Conservation (phyloP, 2,113 vertebrate genomes). For the Cygnus buccinator region DNA sequence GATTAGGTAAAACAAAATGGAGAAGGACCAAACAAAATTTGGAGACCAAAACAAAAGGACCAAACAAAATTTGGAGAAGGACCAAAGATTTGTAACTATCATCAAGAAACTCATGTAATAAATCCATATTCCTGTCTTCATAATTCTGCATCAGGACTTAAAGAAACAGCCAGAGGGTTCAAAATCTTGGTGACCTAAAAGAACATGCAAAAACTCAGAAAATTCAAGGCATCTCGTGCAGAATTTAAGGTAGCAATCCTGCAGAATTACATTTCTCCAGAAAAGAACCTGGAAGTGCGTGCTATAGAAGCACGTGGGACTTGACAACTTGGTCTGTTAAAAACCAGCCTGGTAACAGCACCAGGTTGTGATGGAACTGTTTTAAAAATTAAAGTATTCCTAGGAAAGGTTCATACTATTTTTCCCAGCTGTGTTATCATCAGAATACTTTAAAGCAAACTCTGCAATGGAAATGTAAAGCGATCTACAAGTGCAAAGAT, state of each 20-base stretch:
- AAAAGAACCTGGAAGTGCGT: background rate
- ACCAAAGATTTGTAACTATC: background rate
- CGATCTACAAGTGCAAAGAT: background rate
- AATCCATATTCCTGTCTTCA: background rate
- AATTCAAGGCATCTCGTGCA: background rate
- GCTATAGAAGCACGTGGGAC: background rate
- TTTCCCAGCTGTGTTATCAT: background rate
- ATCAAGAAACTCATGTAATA: background rate
- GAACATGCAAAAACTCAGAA: background rate
- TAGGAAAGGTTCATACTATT: background rate
- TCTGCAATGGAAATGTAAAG: background rate
- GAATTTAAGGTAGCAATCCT: background rate
- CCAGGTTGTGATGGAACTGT: background rate
- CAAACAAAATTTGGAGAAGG: background rate
- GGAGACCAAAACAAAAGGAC: too few relatives aligned
- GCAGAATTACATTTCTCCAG: background rate
- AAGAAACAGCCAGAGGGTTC: background rate
- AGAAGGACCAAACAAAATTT: background rate
- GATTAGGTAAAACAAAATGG: background rate
- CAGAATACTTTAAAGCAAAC: background rate
- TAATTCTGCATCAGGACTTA: background rate
- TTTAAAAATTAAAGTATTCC: background rate
- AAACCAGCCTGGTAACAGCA: background rate
- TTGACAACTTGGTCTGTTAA: background rate
- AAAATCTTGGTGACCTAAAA: background rate